Evolutionary conservation across 2,797 vertebrate genomes (phyloP).

Genomic region (Enteromius viviparus): DNA sequence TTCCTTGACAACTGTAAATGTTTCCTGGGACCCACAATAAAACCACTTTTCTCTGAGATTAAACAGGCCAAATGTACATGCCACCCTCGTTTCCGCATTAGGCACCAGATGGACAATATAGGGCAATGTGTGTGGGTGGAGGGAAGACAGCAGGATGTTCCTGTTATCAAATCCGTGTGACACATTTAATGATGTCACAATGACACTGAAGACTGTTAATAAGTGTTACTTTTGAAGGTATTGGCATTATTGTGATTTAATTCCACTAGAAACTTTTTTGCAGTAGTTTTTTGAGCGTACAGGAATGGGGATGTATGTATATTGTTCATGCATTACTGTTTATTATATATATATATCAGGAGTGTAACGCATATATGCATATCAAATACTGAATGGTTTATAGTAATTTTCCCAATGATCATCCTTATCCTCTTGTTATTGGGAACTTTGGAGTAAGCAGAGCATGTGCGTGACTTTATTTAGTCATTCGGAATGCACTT

Average conservation of each 20-base stretch:
- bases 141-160: conserved; percentile 48
- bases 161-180: conserved; percentile 50
- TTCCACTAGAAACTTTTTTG: background rate
- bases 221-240: conserved; percentile 6
- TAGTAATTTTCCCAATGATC: no score
- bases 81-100: conserved; percentile 65
- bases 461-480: no score
- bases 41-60: conserved; percentile 64
- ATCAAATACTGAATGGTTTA: no score
- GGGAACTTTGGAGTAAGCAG: no score
- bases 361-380: no score
- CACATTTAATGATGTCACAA: conserved; percentile 48
- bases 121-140: conserved; percentile 70
- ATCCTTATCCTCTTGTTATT: no score
- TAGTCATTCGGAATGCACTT: no score
- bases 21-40: conserved; percentile 53
- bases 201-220: conserved; percentile 37
- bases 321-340: background rate
- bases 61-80: conserved; percentile 71
- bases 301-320: background rate
- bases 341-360: no score
- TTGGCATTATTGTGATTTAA: background rate
- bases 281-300: background rate
- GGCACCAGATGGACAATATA: conserved; percentile 79
- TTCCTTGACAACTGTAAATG: conserved; percentile 45